phyloP scores from a whole-genome alignment of 1,140 invertebrate genomes.

The Drosophila elegans region DNA sequence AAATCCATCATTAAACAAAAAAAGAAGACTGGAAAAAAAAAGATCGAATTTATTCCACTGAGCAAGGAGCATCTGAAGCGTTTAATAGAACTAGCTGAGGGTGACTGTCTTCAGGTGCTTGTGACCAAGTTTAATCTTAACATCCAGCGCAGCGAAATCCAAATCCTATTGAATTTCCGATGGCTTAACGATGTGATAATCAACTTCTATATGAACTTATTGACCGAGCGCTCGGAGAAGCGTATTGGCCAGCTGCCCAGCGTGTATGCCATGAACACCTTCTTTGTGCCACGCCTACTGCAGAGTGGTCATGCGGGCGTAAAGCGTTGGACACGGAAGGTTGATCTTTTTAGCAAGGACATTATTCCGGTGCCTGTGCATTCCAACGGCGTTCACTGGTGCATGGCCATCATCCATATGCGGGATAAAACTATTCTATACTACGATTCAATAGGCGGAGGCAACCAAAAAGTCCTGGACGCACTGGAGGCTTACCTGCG shows the following conservation, averaged over 20 bases:
- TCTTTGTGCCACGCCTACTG: slow-evolving; percentile 95
- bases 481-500: slow-evolving; percentile 91
- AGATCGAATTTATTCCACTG: not conserved
- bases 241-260: slow-evolving; percentile 85
- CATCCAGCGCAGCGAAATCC: slow-evolving; percentile 89
- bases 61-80: not conserved
- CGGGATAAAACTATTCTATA: slow-evolving; percentile 91
- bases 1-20: no score
- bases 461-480: slow-evolving; percentile 90
- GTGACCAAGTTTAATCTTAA: slow-evolving; percentile 87
- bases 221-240: slow-evolving; percentile 90
- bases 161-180: slow-evolving; percentile 91
- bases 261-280: slow-evolving; percentile 93
- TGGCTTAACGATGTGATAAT: slow-evolving; percentile 99
- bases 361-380: slow-evolving; percentile 92
- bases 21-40: no score
- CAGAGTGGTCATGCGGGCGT: slow-evolving; percentile 88
- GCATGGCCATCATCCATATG: slow-evolving; percentile 94
- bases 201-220: slow-evolving; percentile 79
- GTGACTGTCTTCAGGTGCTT: slow-evolving; percentile 59
- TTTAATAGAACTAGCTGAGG: not conserved
- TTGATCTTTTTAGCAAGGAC: slow-evolving; percentile 81
- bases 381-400: slow-evolving; percentile 97
- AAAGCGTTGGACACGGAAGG: slow-evolving; percentile 94
- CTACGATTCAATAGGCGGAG: slow-evolving; percentile 96